A percentile compares a stretch with the other conserved stretches of the same genome.
phyloP scores from a whole-genome alignment of 2,113 vertebrate species.

The Paradoxurus hermaphroditus region DNA sequence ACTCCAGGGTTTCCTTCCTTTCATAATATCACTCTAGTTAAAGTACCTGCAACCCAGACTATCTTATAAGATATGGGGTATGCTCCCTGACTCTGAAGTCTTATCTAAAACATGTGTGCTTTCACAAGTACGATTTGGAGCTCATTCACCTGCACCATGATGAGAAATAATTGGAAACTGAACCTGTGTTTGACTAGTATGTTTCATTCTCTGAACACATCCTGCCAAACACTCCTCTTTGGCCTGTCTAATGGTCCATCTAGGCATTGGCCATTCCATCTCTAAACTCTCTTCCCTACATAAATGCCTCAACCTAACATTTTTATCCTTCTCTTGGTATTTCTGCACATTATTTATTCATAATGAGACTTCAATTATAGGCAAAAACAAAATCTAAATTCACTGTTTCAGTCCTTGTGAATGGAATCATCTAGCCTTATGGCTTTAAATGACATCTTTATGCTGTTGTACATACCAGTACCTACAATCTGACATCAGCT shows the following conservation, averaged over 20 bases:
- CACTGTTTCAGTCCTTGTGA: neutral
- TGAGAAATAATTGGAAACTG: neutral
- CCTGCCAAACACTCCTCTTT: neutral
- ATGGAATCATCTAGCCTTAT: neutral
- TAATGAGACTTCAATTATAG: neutral
- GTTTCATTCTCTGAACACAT: neutral
- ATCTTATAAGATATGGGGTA: neutral
- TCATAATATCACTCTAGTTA: neutral
- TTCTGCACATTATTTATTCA: neutral
- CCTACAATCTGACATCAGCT: neutral
- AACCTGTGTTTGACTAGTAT: neutral
- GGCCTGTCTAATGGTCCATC: neutral
- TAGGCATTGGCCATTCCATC: neutral
- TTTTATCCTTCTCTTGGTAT: neutral
- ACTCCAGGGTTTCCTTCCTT: neutral
- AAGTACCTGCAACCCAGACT: neutral
- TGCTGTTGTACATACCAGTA: neutral
- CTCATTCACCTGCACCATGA: neutral
- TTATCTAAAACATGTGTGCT: neutral
- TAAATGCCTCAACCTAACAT: neutral
- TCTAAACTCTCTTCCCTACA: neutral
- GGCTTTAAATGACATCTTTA: neutral
- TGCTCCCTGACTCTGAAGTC: neutral
- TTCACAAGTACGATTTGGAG: neutral
- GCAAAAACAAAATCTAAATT: neutral